A percentile compares a stretch with the other conserved stretches of the same genome.
phyloP scores from a whole-genome alignment of 2,888 invertebrate genomes.

The Pammene aurita region DNA sequence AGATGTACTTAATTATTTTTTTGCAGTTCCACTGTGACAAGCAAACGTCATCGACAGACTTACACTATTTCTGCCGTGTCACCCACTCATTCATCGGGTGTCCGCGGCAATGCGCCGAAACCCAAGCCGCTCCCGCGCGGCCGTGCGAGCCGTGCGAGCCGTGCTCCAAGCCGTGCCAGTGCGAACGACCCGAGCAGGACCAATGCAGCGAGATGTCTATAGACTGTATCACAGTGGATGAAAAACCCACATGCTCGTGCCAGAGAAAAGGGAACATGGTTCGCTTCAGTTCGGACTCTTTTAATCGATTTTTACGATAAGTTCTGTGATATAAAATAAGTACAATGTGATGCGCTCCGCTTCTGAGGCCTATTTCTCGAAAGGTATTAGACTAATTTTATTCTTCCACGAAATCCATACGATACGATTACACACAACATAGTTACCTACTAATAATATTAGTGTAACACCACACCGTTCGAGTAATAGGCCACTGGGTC shows the following conservation, averaged over 20 bases:
- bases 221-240: background rate
- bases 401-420: too few species aligned
- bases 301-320: background rate
- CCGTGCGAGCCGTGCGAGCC: constrained; percentile 55
- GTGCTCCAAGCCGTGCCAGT: constrained; percentile 52
- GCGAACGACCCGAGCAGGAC: background rate
- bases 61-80: constrained; percentile 67
- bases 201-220: constrained; percentile 18
- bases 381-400: background rate
- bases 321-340: background rate
- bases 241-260: background rate
- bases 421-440: too few species aligned
- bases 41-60: constrained; percentile 73
- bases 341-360: background rate
- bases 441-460: too few species aligned
- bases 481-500: too few species aligned
- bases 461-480: too few species aligned
- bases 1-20: too few species aligned
- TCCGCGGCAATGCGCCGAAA: constrained; percentile 43
- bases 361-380: constrained; percentile 2
- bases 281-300: background rate
- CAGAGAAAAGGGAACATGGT: constrained; percentile 1
- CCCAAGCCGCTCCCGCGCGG: constrained; percentile 47
- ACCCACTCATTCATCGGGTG: constrained; percentile 49
- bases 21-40: constrained; percentile 74